Percentiles rank a stretch among this genome's conserved stretches.
phyloP scores from a whole-genome alignment of 2,888 invertebrate species.

The Polyommatus icarus region DNA sequence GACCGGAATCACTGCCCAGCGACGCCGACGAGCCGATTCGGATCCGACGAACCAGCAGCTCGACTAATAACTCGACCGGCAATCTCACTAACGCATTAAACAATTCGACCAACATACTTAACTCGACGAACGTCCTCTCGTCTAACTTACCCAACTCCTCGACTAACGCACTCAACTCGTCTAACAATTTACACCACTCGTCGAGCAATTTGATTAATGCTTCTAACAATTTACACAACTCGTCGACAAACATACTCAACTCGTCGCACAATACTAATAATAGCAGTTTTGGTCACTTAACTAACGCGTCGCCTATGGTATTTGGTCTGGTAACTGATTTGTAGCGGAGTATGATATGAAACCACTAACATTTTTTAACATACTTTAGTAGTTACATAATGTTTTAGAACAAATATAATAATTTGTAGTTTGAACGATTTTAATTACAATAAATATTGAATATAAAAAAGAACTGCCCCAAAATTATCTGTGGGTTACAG shows the following conservation, averaged over 20 bases:
- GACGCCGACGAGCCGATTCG: slow-evolving; percentile 63
- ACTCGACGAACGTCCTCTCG: slow-evolving; percentile 6
- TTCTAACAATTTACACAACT: neutral
- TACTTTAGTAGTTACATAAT: neutral
- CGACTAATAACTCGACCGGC: slow-evolving; percentile 38
- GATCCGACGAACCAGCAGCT: slow-evolving; percentile 51
- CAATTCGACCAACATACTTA: neutral
- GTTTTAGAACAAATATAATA: neutral
- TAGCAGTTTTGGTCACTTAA: slow-evolving; percentile 24
- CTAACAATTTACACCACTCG: slow-evolving; percentile 44
- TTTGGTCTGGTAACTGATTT: slow-evolving; percentile 83
- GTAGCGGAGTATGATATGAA: slow-evolving; percentile 58
- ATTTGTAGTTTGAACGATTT: neutral
- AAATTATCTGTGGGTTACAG: too few relatives aligned
- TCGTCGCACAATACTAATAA: slow-evolving; percentile 53
- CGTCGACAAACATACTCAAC: slow-evolving; percentile 34
- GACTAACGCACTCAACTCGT: slow-evolving; percentile 62
- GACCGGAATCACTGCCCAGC: slow-evolving; percentile 69
- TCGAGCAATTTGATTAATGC: neutral
- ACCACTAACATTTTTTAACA: neutral
- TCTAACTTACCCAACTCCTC: slow-evolving; percentile 46
- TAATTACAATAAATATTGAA: neutral
- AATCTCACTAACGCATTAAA: slow-evolving; percentile 35
- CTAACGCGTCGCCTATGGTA: slow-evolving; percentile 61
- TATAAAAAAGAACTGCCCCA: neutral